Percentiles rank a stretch among this genome's conserved stretches.
Conservation (phyloP, 2,888 invertebrate species). For the Eupithecia insigniata region DNA sequence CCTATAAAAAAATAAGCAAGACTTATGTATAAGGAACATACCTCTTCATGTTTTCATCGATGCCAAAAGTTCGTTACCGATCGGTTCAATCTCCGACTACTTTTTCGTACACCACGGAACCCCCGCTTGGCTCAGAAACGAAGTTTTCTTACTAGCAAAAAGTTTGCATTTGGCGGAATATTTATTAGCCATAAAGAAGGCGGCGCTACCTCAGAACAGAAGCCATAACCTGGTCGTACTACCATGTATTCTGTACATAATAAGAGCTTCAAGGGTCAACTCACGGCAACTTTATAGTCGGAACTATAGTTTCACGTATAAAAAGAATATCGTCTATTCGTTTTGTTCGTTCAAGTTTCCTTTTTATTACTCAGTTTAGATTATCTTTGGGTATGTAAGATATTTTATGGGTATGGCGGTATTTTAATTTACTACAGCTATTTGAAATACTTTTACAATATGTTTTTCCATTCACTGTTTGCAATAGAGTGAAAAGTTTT, state of each 20-base stretch:
- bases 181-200: conserved; percentile 70
- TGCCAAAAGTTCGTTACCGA: background rate
- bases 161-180: conserved; percentile 63
- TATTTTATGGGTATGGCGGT: conserved; percentile 10
- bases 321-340: conserved; percentile 36
- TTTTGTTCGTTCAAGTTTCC: conserved; percentile 35
- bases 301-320: conserved; percentile 51
- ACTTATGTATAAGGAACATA: too few species aligned
- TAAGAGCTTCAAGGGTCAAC: conserved; percentile 62
- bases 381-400: conserved; percentile 22
- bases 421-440: conserved; percentile 9
- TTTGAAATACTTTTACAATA: background rate
- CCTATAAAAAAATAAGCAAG: too few species aligned
- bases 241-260: conserved; percentile 42
- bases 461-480: too few species aligned
- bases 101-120: background rate
- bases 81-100: background rate
- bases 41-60: background rate
- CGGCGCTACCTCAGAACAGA: conserved; percentile 58
- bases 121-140: background rate
- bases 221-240: conserved; percentile 51
- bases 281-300: conserved; percentile 63
- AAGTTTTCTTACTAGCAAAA: conserved; percentile 61
- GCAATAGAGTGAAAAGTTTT: background rate
- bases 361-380: conserved; percentile 31